Conservation (phyloP, 2,888 invertebrate genomes). For the Parnassius orleans region DNA sequence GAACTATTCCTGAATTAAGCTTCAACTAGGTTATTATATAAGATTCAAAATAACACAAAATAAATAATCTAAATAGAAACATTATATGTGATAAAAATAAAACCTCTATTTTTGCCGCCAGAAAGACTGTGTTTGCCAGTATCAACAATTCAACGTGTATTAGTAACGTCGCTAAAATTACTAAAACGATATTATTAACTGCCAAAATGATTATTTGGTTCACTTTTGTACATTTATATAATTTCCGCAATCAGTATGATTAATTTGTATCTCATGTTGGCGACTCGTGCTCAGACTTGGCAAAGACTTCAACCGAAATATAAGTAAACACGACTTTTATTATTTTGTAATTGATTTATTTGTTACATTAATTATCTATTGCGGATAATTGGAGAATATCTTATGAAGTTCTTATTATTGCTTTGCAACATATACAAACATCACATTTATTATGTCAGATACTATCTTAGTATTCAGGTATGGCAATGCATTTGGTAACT, state of each 20-base stretch:
- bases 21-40: too few relatives aligned
- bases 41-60: too few relatives aligned
- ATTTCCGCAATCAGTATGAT: conserved; percentile 11
- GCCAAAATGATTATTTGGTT: conserved; percentile 14
- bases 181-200: neutral
- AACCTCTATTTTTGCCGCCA: too few relatives aligned
- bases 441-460: too few relatives aligned
- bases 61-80: too few relatives aligned
- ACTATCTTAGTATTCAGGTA: too few relatives aligned
- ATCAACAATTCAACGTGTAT: neutral
- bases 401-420: too few relatives aligned
- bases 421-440: too few relatives aligned
- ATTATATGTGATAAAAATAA: too few relatives aligned
- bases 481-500: too few relatives aligned
- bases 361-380: conserved; percentile 7
- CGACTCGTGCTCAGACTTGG: conserved; percentile 19
- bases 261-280: conserved; percentile 16
- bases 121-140: neutral
- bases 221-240: conserved; percentile 3
- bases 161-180: neutral
- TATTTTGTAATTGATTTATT: conserved; percentile 14
- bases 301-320: conserved; percentile 15
- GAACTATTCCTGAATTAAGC: too few relatives aligned
- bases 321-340: conserved; percentile 12
- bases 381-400: neutral